Evolutionary conservation across 2,113 vertebrate genomes (phyloP).

Genomic region (Apeltes quadracus): DNA sequence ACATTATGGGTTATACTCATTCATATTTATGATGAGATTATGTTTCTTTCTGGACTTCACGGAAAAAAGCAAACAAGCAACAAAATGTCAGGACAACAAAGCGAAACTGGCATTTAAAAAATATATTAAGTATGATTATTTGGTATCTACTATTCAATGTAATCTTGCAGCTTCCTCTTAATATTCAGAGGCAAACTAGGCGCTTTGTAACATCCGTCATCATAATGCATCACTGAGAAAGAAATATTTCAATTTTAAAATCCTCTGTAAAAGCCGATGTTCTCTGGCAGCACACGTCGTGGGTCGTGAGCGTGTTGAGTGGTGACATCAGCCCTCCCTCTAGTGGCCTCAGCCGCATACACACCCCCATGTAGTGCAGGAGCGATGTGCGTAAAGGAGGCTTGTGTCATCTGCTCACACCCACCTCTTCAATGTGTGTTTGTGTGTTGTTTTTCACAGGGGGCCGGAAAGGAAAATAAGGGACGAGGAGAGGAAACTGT

Average conservation of each 20-base stretch:
- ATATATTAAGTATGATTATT: no score
- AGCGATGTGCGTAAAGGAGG: background rate
- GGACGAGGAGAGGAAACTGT: constrained; percentile 95
- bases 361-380: background rate
- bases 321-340: constrained; percentile 60
- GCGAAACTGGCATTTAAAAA: no score
- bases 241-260: background rate
- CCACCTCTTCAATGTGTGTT: background rate
- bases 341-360: constrained; percentile 54
- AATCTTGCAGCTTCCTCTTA: background rate
- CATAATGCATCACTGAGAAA: background rate
- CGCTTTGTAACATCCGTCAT: background rate
- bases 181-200: background rate
- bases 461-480: constrained; percentile 97
- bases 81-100: no score
- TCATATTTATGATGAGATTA: background rate
- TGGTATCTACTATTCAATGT: background rate
- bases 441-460: constrained; percentile 76
- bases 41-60: background rate
- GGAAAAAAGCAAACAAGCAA: no score
- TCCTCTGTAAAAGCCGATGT: background rate
- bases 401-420: background rate
- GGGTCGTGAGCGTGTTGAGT: constrained; percentile 8
- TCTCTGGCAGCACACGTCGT: no score
- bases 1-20: background rate